phyloP scores from a whole-genome alignment of 2,797 vertebrate species.

The Salarias fasciatus region DNA sequence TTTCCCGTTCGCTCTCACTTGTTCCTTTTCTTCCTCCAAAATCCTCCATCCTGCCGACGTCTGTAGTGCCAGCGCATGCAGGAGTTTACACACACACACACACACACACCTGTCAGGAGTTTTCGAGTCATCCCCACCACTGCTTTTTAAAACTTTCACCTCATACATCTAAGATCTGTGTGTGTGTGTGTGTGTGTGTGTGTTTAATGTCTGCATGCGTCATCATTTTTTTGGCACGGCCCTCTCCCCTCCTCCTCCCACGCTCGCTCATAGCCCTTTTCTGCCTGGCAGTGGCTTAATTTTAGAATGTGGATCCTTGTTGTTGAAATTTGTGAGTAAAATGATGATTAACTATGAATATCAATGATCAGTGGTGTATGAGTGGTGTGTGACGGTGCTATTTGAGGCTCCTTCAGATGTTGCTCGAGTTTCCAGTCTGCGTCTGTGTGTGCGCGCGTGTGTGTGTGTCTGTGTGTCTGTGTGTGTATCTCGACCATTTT shows the following conservation, averaged over 20 bases:
- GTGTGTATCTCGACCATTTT: too few relatives aligned
- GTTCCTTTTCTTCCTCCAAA: constrained; percentile 48
- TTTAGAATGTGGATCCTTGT: constrained; percentile 40
- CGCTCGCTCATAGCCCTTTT: constrained; percentile 34
- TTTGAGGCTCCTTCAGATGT: constrained; percentile 45
- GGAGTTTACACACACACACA: too few relatives aligned
- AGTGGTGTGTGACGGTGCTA: constrained; percentile 45
- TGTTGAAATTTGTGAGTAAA: constrained; percentile 44
- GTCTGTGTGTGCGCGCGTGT: constrained; percentile 28
- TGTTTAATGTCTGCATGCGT: constrained; percentile 26
- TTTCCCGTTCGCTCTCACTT: constrained; percentile 41
- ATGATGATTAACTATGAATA: constrained; percentile 55
- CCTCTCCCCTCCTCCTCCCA: not conserved
- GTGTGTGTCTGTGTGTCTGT: too few relatives aligned
- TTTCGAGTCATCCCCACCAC: not conserved
- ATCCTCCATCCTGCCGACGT: constrained; percentile 7
- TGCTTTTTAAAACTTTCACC: constrained; percentile 44
- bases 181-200: constrained; percentile 12
- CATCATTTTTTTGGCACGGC: constrained; percentile 15
- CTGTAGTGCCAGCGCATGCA: not conserved
- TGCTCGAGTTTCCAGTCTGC: constrained; percentile 35
- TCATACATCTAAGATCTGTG: not conserved
- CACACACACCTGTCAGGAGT: too few relatives aligned
- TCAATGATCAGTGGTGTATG: constrained; percentile 34
- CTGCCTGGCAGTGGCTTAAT: constrained; percentile 19